phyloP scores from a whole-genome alignment of 2,797 vertebrate species.

The Enteromius argenteus region DNA sequence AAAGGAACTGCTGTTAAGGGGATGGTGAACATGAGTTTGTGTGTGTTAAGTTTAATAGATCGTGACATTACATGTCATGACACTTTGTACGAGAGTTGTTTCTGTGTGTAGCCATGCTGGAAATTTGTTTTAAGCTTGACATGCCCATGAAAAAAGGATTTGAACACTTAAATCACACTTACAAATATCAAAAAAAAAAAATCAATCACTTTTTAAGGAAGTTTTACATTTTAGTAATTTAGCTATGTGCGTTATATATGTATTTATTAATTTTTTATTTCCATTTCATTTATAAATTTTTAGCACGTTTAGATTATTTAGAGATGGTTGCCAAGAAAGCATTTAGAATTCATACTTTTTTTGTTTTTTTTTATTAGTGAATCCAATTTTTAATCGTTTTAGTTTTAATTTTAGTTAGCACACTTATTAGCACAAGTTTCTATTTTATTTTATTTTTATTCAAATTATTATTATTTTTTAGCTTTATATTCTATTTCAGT shows the following conservation, averaged over 20 bases:
- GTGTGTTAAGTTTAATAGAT: conserved; percentile 17
- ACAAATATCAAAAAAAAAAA: background rate
- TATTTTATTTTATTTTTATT: background rate
- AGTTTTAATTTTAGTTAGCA: background rate
- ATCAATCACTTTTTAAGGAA: background rate
- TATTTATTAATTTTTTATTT: background rate
- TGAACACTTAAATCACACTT: background rate
- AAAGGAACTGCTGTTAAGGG: background rate
- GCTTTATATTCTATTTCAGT: background rate
- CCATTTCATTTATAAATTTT: background rate
- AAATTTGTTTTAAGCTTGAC: conserved; percentile 2
- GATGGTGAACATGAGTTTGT: background rate
- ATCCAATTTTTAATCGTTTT: background rate
- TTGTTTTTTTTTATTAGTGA: background rate
- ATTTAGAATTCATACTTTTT: background rate
- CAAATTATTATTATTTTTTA: background rate
- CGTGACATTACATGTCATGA: conserved; percentile 9
- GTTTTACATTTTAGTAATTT: background rate
- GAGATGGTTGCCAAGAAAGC: background rate
- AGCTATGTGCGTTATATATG: background rate
- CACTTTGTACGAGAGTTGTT: conserved; percentile 7
- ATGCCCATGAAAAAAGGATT: conserved; percentile 9
- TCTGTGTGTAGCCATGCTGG: background rate
- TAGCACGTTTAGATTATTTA: background rate
- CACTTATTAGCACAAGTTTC: background rate